A percentile compares a stretch with the other conserved stretches of the same genome.
phyloP scores from a whole-genome alignment of 1,140 invertebrate species.

The Magallana ariakensis region DNA sequence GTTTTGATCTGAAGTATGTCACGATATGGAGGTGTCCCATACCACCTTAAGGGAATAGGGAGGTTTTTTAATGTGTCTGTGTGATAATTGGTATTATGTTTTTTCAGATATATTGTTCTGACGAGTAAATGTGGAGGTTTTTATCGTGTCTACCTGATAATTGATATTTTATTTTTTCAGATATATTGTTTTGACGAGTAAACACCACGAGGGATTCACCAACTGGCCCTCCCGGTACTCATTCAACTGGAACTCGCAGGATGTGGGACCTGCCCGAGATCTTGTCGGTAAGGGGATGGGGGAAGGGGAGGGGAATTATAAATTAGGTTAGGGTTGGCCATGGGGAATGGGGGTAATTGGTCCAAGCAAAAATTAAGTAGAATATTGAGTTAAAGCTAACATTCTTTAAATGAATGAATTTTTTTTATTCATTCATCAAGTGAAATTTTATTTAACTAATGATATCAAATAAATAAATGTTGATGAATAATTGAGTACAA shows the following conservation, averaged over 20 bases:
- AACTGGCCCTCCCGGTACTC: constrained; percentile 76
- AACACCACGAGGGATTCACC: constrained; percentile 78
- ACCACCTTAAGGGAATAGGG: no score
- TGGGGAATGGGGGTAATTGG: no score
- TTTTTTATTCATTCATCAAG: no score
- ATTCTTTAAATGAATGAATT: background rate
- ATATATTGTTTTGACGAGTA: constrained; percentile 66
- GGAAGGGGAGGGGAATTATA: no score
- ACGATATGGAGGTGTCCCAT: no score
- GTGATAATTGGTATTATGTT: background rate
- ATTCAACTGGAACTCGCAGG: constrained; percentile 77
- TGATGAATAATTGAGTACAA: no score
- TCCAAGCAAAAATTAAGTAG: no score
- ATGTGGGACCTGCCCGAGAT: constrained; percentile 74
- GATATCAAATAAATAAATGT: no score
- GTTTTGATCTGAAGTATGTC: no score
- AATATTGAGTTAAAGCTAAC: background rate
- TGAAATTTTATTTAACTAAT: no score
- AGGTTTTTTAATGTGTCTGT: no score
- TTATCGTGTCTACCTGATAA: background rate
- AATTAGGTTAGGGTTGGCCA: background rate
- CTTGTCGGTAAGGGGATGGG: constrained; percentile 69
- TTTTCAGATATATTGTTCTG: background rate
- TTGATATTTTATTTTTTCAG: constrained; percentile 58
- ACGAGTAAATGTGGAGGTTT: background rate